Base-by-base conservation (phyloP, 2,113 vertebrate species). In the Acanthochromis polyacanthus region DNA sequence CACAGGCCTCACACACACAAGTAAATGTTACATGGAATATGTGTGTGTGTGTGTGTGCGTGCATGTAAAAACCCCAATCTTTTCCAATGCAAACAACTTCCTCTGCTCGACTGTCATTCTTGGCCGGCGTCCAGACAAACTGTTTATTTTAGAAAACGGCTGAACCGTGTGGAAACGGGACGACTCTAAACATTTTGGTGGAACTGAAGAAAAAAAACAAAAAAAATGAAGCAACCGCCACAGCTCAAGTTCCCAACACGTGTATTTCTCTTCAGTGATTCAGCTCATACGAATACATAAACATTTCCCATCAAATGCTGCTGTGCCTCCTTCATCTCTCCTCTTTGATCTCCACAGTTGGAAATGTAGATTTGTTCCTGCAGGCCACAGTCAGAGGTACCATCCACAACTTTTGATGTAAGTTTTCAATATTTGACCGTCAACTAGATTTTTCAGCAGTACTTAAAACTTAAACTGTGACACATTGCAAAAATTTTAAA, bases 131-230 rank as follows among this genome's bases (percentile, higher is more conserved):
- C 81, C 89, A 89, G 61, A 72, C 23, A n/a, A 84, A 80, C 48
- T 43, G 75, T 88, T 87, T 87, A 74, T 58, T 76, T 79, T 45
- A 82, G 40, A 66, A 64, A 84, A 74, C 30, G 17, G 25, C 25
- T 61, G 51, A 80, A 65, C 32, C 25, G 0, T 1, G 57, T n/a
- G 23, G 78, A 82, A 87, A 76, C 55, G 12, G n/a, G 78, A 68
- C n/a, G 28, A 4, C 30, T 67, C n/a, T 17, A 68, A 78, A 83
- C 62, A 58, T 50, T 25, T 48, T 14, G 11, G 61, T 46, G 17
- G 43, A 64, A 20, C 0, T 15, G 16, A 57, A 36, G 7, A 7
- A 43, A 1, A 46, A 3, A 30, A 62, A 1, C 28, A 1, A n/a
- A n/a, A n/a, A n/a, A n/a, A n/a, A n/a, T n/a, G 23, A 66, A 46